Evolutionary conservation across 2,797 vertebrate species (phyloP).

Genomic region (Dicrostonyx torquatus): DNA sequence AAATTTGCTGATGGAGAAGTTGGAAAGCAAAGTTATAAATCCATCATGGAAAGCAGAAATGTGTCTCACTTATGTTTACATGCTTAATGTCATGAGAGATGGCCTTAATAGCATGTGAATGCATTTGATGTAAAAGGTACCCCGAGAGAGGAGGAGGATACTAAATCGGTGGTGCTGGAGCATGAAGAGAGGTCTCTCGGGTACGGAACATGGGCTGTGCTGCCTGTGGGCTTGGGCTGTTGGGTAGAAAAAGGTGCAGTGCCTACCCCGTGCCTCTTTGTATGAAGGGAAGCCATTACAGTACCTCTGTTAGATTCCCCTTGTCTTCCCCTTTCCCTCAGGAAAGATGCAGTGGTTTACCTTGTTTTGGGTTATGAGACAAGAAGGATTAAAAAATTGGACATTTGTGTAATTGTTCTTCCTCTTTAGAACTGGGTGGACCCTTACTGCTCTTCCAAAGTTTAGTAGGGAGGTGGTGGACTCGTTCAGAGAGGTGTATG

Average conservation of each 20-base stretch:
- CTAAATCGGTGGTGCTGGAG: background rate
- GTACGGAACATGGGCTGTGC: background rate
- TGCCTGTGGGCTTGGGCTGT: background rate
- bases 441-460: background rate
- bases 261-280: background rate
- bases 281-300: background rate
- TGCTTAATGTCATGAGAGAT: background rate
- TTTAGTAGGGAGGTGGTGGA: background rate
- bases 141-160: background rate
- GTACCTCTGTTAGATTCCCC: background rate
- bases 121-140: slow-evolving; percentile 18
- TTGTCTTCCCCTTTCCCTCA: background rate
- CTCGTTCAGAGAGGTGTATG: background rate
- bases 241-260: background rate
- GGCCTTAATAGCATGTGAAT: slow-evolving; percentile 7
- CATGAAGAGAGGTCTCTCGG: background rate
- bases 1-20: slow-evolving; percentile 21
- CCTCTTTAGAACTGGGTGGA: background rate
- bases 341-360: background rate
- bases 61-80: background rate
- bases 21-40: background rate
- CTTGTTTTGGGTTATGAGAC: background rate
- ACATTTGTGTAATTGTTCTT: background rate
- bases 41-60: background rate
- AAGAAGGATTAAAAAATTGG: background rate